Percentiles rank a stretch among this genome's conserved stretches.
Conservation (phyloP, 2,888 invertebrate genomes). For the Helicoverpa assulta region DNA sequence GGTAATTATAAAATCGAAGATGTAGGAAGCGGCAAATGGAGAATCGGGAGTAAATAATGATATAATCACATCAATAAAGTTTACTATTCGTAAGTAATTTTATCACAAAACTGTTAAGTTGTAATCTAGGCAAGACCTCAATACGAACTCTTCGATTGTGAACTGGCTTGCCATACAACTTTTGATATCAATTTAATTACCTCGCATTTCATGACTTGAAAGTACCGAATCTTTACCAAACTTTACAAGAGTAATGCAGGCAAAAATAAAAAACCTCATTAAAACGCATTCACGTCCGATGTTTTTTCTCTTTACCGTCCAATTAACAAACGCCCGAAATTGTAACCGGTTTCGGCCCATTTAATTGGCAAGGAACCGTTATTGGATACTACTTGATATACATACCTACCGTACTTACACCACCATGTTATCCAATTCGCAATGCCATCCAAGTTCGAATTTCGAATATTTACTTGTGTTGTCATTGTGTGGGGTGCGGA, state of each 20-base stretch:
- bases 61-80: too few relatives aligned
- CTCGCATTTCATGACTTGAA: constrained; percentile 22
- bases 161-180: constrained; percentile 19
- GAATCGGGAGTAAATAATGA: too few relatives aligned
- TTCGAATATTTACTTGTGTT: constrained; percentile 76
- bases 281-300: constrained; percentile 64
- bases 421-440: constrained; percentile 74
- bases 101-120: background rate
- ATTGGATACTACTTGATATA: constrained; percentile 59
- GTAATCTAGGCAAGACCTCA: background rate
- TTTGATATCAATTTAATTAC: constrained; percentile 40
- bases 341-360: constrained; percentile 67
- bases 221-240: constrained; percentile 34
- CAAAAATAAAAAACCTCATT: constrained; percentile 50
- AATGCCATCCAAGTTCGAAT: constrained; percentile 80
- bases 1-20: too few relatives aligned
- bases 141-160: background rate
- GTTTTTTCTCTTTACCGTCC: constrained; percentile 65
- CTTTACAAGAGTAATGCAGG: constrained; percentile 38
- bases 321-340: constrained; percentile 74
- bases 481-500: constrained; percentile 71
- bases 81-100: background rate
- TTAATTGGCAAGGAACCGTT: constrained; percentile 73
- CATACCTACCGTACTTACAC: constrained; percentile 53
- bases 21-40: too few relatives aligned